Evolutionary conservation across 2,113 vertebrate genomes (phyloP).

Genomic region (Odontophorus gujanensis): DNA sequence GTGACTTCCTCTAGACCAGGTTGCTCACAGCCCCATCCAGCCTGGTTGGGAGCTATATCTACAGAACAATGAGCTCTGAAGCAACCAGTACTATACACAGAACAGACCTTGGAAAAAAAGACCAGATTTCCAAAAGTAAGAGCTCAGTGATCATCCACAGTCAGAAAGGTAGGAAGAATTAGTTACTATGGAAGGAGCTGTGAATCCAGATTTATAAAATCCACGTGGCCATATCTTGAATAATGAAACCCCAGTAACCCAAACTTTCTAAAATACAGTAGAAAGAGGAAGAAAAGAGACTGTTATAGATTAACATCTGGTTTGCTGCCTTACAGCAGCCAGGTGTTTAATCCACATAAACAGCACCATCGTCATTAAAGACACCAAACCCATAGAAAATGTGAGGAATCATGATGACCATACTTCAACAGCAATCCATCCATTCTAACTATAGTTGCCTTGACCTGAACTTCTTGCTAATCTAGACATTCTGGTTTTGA

Average conservation of each 20-base stretch:
- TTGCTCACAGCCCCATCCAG: too few species aligned
- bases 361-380: background rate
- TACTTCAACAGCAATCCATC: background rate
- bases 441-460: background rate
- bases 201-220: background rate
- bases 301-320: background rate
- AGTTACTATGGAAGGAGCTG: background rate
- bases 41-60: background rate
- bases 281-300: background rate
- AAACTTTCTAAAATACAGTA: background rate
- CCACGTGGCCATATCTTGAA: background rate
- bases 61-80: background rate
- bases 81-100: background rate
- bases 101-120: background rate
- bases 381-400: background rate
- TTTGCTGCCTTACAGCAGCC: background rate
- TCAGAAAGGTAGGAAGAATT: background rate
- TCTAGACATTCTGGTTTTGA: background rate
- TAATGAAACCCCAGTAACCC: background rate
- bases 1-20: too few species aligned
- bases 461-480: constrained; percentile 6
- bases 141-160: background rate
- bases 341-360: background rate
- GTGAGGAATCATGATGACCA: background rate
- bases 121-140: background rate